Evolutionary conservation across 2,113 vertebrate species (phyloP).

Genomic region (Eulemur macaco): DNA sequence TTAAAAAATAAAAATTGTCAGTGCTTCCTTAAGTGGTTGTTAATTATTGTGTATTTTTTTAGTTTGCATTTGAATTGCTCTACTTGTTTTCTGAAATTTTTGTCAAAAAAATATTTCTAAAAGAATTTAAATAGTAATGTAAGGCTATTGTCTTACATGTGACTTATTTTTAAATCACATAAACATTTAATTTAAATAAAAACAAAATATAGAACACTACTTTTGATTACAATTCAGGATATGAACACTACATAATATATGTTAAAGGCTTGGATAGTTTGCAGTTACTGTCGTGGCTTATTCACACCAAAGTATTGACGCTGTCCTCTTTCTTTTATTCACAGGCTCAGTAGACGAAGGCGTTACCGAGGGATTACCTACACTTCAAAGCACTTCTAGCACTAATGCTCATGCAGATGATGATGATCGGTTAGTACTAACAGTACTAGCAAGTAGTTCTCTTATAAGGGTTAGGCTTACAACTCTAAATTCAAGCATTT

Average conservation of each 20-base stretch:
- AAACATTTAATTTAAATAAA: background rate
- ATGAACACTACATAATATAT: background rate
- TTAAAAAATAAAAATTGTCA: background rate
- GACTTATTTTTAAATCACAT: background rate
- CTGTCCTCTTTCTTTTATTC: conserved; percentile 52
- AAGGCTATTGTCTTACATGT: background rate
- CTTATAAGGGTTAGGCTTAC: conserved; percentile 29
- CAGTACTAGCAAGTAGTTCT: background rate
- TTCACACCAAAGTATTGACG: background rate
- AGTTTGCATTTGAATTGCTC: conserved; percentile 30
- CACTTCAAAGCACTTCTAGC: conserved; percentile 91
- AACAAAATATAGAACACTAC: background rate
- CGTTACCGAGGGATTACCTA: conserved; percentile 92
- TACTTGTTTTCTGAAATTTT: conserved; percentile 21
- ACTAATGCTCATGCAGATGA: conserved; percentile 91
- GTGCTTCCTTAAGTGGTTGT: background rate
- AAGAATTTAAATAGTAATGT: background rate
- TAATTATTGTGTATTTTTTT: background rate
- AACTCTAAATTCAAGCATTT: background rate
- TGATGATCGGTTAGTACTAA: conserved; percentile 92
- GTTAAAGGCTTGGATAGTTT: background rate
- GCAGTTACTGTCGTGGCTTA: background rate
- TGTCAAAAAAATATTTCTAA: conserved; percentile 21
- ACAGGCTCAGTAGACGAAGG: conserved; percentile 96
- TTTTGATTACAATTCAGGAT: background rate